Conservation (phyloP, 35 echinoderm and acorn worm genomes). For the Acanthaster planci region DNA sequence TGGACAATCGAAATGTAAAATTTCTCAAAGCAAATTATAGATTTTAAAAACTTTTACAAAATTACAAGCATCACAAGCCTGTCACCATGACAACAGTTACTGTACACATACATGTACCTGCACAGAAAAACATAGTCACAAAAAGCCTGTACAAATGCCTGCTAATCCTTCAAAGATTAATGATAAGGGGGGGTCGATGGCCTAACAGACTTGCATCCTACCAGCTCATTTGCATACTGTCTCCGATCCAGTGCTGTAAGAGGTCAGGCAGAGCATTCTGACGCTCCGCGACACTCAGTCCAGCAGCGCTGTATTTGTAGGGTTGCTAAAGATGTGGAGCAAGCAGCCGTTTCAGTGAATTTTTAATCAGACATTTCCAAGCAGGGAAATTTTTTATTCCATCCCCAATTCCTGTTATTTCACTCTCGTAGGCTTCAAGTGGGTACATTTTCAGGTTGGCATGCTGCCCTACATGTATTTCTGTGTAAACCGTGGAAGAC, state of each 20-base stretch:
- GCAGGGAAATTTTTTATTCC: too few species aligned
- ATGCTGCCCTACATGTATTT: background rate
- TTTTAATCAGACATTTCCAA: constrained; percentile 18
- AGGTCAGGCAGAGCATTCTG: background rate
- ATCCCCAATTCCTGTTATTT: too few species aligned
- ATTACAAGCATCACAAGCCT: too few species aligned
- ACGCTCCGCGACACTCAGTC: background rate
- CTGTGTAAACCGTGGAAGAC: too few species aligned
- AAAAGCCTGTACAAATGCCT: too few species aligned
- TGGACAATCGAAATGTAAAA: too few species aligned
- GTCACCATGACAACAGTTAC: too few species aligned
- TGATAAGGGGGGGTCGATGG: constrained; percentile 9
- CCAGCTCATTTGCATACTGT: constrained; percentile 19
- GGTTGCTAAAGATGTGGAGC: constrained; percentile 16
- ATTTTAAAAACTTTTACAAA: too few species aligned
- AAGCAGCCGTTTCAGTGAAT: constrained; percentile 4
- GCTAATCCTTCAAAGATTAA: constrained; percentile 11
- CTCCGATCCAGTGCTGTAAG: background rate
- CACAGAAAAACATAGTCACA: too few species aligned
- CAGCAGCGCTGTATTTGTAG: background rate
- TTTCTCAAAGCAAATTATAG: too few species aligned
- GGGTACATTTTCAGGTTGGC: background rate
- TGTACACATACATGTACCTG: too few species aligned
- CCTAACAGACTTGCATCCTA: constrained; percentile 5
- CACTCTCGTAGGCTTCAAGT: background rate